phyloP scores from a whole-genome alignment of 1,140 invertebrate species.

The Aphidius ervi region DNA sequence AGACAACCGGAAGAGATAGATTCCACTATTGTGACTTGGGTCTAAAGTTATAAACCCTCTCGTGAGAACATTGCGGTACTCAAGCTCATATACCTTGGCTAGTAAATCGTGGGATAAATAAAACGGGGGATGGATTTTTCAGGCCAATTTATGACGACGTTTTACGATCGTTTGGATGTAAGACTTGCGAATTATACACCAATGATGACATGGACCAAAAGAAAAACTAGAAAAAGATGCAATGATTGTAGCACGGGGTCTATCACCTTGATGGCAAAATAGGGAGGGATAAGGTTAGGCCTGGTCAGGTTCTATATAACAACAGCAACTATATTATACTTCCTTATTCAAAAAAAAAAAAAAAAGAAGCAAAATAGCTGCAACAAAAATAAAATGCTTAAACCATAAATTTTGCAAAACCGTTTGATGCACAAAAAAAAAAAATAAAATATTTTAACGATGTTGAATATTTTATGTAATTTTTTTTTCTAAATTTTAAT shows the following conservation, averaged over 20 bases:
- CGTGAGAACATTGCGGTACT: conserved; percentile 24
- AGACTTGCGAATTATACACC: neutral
- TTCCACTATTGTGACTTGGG: conserved; percentile 18
- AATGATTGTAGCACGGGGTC: neutral
- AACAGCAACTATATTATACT: too few relatives aligned
- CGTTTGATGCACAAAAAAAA: too few relatives aligned
- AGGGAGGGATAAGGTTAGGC: too few relatives aligned
- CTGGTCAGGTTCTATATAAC: too few relatives aligned
- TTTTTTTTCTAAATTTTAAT: too few relatives aligned
- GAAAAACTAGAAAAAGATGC: neutral
- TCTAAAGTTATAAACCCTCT: neutral
- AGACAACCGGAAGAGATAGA: conserved; percentile 9
- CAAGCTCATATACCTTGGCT: neutral
- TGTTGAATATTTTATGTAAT: too few relatives aligned
- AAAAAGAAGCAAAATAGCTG: too few relatives aligned
- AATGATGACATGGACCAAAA: neutral
- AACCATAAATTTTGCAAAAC: too few relatives aligned
- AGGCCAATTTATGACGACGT: conserved; percentile 27
- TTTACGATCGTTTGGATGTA: conserved; percentile 17
- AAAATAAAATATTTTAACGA: too few relatives aligned
- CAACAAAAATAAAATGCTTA: too few relatives aligned
- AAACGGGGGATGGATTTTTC: conserved; percentile 25
- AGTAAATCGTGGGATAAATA: conserved; percentile 25
- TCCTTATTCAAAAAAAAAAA: too few relatives aligned
- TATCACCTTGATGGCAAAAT: too few relatives aligned